Evolutionary conservation across 2,113 vertebrate genomes (phyloP), one percentile per base, ranked within the genome.

Genomic region (Phaethornis superciliosus): DNA sequence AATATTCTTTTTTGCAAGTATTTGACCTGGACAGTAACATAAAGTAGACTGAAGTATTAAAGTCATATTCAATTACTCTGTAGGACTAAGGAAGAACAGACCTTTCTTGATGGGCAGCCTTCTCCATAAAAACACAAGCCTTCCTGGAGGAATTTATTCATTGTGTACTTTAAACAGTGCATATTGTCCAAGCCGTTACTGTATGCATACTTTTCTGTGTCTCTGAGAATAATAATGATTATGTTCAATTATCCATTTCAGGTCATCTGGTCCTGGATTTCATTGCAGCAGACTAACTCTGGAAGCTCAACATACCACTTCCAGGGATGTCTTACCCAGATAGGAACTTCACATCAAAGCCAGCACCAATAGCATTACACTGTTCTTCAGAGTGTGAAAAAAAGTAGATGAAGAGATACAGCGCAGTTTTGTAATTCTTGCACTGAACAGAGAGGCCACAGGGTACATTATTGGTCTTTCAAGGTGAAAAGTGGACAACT

Each of bases 221-320:
- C 89, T 90, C 70, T 46, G 62, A 87, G 77, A 87, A 52, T 19
- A 92, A 93, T 84, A 96, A 93, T 62, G 44, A 91, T 93, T 95
- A 94, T 74, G 92, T 88, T 75, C 81, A 85, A 74, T 63, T 89
- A 94, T 92, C 81, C 75, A 72, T 96, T 96, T 94, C 89, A 76
- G 20, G 65, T 93, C 81, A 79, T 90, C 62, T 85, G 80, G 83
- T 81, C 74, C 65, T 40, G 37, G 70, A 85, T 77, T 85, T 80
- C 81, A 68, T 1, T 90, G 87, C 58, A 44, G 59, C 74, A 91
- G 65, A 76, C 20, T 67, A 90, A 59, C 46, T 88, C 81, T 54
- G 49, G 62, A 79, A 94, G 19, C 71, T 68, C 81, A 54, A 56
- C 77, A 72, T 64, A 77, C 59, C 78, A 79, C 22, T 89, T 37